Conservation (phyloP, 2,888 invertebrate genomes). For the Drosophila histrio region DNA sequence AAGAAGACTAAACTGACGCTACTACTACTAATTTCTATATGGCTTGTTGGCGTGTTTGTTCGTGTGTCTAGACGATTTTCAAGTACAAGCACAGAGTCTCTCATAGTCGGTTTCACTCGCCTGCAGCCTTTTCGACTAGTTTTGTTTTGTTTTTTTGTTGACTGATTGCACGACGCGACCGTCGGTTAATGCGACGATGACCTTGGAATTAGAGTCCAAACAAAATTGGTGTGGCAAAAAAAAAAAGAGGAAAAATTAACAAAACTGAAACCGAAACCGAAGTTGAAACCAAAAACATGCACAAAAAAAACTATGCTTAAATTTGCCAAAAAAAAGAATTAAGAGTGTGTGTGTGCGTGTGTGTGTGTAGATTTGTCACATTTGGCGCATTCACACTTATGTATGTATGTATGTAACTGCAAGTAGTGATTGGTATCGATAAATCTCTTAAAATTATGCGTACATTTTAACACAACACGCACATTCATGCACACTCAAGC, state of each 20-base stretch:
- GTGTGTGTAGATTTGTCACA: not conserved
- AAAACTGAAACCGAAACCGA: slow-evolving; percentile 36
- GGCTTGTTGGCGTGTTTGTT: too few species aligned
- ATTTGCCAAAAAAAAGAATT: slow-evolving; percentile 15
- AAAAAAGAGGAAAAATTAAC: slow-evolving; percentile 7
- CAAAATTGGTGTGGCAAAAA: slow-evolving; percentile 37
- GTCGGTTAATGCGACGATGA: slow-evolving; percentile 60
- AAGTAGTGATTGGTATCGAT: slow-evolving; percentile 19
- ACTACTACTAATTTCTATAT: too few species aligned
- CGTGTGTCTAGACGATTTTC: too few species aligned
- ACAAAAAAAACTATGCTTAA: slow-evolving; percentile 17
- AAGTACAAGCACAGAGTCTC: not conserved
- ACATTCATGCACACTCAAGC: not conserved
- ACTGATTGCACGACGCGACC: slow-evolving; percentile 49
- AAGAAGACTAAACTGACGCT: too few species aligned
- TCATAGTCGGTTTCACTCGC: not conserved
- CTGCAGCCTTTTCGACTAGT: not conserved
- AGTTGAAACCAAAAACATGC: slow-evolving; percentile 38
- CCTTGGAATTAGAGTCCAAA: slow-evolving; percentile 63
- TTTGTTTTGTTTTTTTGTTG: slow-evolving; percentile 25
- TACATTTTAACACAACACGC: not conserved
- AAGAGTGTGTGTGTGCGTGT: not conserved
- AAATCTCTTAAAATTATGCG: not conserved
- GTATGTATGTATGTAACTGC: too few species aligned
- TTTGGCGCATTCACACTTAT: not conserved